Percentiles rank a stretch among this genome's conserved stretches.
Evolutionary conservation across 2,888 invertebrate species (phyloP).

Genomic region (Bellardia bayeri): DNA sequence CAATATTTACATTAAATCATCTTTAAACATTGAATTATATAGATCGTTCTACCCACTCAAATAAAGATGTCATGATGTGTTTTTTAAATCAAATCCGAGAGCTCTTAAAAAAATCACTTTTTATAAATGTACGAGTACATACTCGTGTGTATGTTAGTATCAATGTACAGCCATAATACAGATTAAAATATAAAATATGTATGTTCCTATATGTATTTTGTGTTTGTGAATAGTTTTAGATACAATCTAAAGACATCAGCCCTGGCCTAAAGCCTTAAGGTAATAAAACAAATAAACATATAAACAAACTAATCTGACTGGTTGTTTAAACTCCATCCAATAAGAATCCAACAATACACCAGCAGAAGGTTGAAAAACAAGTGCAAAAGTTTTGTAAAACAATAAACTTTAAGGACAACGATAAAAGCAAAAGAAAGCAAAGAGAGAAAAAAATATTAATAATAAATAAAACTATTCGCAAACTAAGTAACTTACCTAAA

Average conservation of each 20-base stretch:
- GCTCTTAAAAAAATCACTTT: not conserved
- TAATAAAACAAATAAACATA: conserved; percentile 41
- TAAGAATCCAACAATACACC: not conserved
- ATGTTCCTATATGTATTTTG: conserved; percentile 14
- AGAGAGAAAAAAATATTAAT: conserved; percentile 24
- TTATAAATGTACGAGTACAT: not conserved
- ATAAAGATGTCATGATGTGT: too few species aligned
- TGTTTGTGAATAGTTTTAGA: conserved; percentile 48
- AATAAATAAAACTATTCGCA: conserved; percentile 28
- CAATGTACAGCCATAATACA: conserved; percentile 17
- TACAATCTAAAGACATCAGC: conserved; percentile 44
- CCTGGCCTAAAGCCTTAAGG: conserved; percentile 61
- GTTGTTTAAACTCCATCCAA: conserved; percentile 1
- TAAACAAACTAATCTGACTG: conserved; percentile 14
- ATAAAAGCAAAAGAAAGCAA: conserved; percentile 5
- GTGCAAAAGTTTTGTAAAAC: conserved; percentile 26
- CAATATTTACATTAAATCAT: too few species aligned
- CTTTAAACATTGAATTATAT: too few species aligned
- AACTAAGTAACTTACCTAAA: conserved; percentile 78
- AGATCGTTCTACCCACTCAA: too few species aligned
- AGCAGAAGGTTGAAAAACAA: conserved; percentile 4
- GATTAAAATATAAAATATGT: conserved; percentile 50
- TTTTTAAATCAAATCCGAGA: too few species aligned
- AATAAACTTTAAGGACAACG: not conserved
- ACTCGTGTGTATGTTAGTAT: not conserved